Base-by-base conservation (phyloP, 2,888 invertebrate species). In the Parnassius mnemosyne region DNA sequence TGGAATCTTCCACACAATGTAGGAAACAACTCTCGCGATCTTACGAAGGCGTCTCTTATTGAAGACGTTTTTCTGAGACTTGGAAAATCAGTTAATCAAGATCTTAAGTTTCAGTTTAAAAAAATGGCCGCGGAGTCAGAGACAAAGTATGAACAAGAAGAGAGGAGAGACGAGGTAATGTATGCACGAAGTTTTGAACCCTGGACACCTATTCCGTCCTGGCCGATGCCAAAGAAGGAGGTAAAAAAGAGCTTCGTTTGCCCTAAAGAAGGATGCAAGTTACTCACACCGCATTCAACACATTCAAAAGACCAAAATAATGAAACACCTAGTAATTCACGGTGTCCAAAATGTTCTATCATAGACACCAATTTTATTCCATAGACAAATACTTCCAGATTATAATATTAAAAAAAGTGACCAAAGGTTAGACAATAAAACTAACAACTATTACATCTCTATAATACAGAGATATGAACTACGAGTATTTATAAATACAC, bases 131-230 rank as follows among this genome's bases (percentile, higher is more conserved):
- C 20, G 13, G 46, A 50, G 3, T 53, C 13, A 25, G 51, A 5
- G 10, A 42, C 41, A n/a, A 12, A 10, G 12, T n/a, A 53, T 16
- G 12, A 44, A 16, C 41, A 44, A 7, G 10, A 42, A 46, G 51
- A 53, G 60, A 49, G 61, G 50, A 13, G 16, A 57, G 10, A 60
- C 51, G 11, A 46, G 43, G n/a, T 57, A 61, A 47, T 51, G 34
- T 49, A 42, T 11, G 57, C 57, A 0, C 80, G 73, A 55, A 76
- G 81, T 25, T 86, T 76, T 53, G 80, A 84, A 0, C 87, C 88
- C 0, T 89, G 89, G 88, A 68, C 78, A 0, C 88, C 89, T 0
- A 85, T 88, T 59, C 89, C 89, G 0, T 84, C 83, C 1, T 87
- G 85, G 84, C 84, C 84, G 0, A 64, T 68, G 3, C 73, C 80